Evolutionary conservation across 2,113 vertebrate species (phyloP).

Genomic region (Octodon degus): DNA sequence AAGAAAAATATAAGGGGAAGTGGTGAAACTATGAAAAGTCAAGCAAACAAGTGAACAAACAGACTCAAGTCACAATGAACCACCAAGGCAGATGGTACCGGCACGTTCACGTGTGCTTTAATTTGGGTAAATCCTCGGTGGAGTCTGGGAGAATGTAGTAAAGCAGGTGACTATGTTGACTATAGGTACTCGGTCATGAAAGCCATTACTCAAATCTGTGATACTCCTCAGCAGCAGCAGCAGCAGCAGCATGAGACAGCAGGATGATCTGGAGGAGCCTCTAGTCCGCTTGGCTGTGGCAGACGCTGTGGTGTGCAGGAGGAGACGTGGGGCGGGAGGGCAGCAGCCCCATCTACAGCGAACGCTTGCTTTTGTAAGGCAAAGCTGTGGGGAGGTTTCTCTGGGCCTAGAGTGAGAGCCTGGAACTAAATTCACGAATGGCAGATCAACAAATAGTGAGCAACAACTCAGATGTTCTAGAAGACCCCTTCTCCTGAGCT

Average conservation of each 20-base stretch:
- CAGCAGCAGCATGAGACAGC: neutral
- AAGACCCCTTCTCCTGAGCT: neutral
- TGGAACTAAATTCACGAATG: neutral
- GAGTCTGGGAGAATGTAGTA: neutral
- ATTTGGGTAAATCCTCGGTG: neutral
- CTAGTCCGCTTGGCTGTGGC: too few relatives aligned
- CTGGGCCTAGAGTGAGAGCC: neutral
- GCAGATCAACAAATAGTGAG: neutral
- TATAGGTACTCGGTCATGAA: neutral
- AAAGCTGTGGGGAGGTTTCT: neutral
- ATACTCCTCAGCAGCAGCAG: neutral
- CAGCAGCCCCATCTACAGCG: neutral
- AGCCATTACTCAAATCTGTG: neutral
- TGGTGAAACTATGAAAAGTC: neutral
- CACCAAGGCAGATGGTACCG: neutral
- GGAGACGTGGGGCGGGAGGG: neutral
- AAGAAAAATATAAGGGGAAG: neutral
- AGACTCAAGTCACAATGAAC: neutral
- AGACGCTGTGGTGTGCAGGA: neutral
- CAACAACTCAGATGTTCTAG: neutral
- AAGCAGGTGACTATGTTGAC: neutral
- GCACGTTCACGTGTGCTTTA: neutral
- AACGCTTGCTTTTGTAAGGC: neutral
- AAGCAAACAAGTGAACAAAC: neutral
- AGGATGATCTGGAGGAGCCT: neutral